These are phyloP conservation scores for Arctia plantaginis DNA, from an alignment of 2,888 invertebrate genomes.

Conservation along the genomic window DNA sequence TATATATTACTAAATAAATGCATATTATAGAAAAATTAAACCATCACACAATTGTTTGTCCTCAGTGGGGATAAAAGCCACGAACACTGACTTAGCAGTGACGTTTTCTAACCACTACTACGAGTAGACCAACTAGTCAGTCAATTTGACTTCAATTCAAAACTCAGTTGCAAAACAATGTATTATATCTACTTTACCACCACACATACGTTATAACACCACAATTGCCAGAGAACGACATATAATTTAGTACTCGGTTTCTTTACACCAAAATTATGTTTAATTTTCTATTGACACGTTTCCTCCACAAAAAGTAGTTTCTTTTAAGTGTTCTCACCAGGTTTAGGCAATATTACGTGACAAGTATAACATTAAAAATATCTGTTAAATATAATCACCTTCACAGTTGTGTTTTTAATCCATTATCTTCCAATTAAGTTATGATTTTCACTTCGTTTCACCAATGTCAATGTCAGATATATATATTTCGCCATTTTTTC, in stretches of 20 bases:
- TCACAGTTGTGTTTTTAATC: constrained; percentile 38
- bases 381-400: constrained; percentile 25
- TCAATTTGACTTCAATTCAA: background rate
- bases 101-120: background rate
- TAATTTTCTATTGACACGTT: constrained; percentile 6
- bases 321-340: constrained; percentile 1
- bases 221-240: background rate
- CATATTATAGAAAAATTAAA: too few species aligned
- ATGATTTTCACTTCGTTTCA: constrained; percentile 42
- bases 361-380: constrained; percentile 7
- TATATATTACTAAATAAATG: too few species aligned
- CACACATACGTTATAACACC: background rate
- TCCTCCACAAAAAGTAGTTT: constrained; percentile 9
- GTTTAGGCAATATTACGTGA: constrained; percentile 25
- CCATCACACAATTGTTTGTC: too few species aligned
- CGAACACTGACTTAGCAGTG: too few species aligned
- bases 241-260: background rate
- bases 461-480: constrained; percentile 48
- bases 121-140: background rate
- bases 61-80: too few species aligned
- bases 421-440: constrained; percentile 37
- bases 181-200: background rate
- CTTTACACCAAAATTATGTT: background rate
- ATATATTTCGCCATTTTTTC: constrained; percentile 39
- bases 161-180: background rate